These are phyloP conservation scores for Geococcyx californianus DNA, from an alignment of 2,113 vertebrate species.

Conservation along the genomic window DNA sequence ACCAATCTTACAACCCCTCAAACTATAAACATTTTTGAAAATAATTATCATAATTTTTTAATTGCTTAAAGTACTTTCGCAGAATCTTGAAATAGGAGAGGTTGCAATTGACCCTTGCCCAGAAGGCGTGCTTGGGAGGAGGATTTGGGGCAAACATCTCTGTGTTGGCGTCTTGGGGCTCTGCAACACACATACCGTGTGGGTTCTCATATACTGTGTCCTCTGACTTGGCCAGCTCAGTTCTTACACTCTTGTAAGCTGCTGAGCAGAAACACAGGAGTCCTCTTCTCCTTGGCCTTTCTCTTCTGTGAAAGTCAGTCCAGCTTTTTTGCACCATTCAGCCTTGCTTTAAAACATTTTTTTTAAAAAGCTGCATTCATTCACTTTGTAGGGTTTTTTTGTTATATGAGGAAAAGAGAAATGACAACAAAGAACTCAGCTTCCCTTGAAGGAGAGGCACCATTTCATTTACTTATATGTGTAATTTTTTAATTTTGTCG, in stretches of 20 bases:
- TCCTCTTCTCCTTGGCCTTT: background rate
- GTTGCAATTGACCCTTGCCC: background rate
- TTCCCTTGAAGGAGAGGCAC: background rate
- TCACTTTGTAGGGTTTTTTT: background rate
- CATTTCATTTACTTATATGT: background rate
- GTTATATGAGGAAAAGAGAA: background rate
- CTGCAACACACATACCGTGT: fast-evolving
- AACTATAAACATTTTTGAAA: background rate
- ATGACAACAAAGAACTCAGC: background rate
- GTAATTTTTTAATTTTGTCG: background rate
- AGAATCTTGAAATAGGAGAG: background rate
- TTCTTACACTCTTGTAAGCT: background rate
- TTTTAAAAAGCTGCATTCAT: background rate
- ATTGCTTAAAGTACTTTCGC: background rate
- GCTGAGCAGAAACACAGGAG: background rate
- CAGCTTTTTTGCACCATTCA: background rate
- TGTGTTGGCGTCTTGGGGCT: background rate
- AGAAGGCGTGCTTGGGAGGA: background rate
- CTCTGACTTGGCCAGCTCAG: background rate
- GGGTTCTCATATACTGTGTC: background rate
- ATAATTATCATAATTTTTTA: background rate
- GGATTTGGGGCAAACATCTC: background rate
- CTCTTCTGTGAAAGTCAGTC: background rate
- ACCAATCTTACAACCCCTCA: background rate
- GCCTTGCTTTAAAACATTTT: background rate